A percentile compares a stretch with the other conserved stretches of the same genome.
Evolutionary conservation across 2,797 vertebrate species (phyloP).

Genomic region (Paramormyrops hopkinsi): DNA sequence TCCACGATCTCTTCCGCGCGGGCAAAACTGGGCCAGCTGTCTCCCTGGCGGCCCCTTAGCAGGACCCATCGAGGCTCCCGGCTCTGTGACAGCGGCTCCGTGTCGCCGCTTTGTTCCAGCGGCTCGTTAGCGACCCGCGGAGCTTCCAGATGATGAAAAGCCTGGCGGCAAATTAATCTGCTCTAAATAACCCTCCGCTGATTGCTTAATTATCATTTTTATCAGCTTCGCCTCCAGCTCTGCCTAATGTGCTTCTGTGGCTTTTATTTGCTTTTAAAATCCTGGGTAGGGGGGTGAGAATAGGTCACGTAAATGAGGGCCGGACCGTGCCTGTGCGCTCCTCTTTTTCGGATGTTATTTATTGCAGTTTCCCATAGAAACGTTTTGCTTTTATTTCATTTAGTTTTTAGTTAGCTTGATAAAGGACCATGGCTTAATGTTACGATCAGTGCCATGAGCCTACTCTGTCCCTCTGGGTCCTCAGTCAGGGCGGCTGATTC

Average conservation of each 20-base stretch:
- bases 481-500: not conserved
- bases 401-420: not conserved
- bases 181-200: constrained; percentile 20
- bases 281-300: not conserved
- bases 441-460: not conserved
- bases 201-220: constrained; percentile 22
- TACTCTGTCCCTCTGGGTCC: not conserved
- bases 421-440: not conserved
- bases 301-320: not conserved
- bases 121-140: constrained; percentile 13
- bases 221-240: constrained; percentile 14
- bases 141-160: constrained; percentile 22
- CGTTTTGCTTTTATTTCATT: not conserved
- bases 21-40: not conserved
- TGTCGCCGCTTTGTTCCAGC: constrained; percentile 8
- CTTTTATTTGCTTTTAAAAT: constrained; percentile 14
- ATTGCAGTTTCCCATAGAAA: not conserved
- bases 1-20: not conserved
- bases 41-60: not conserved
- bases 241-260: constrained; percentile 14
- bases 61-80: not conserved
- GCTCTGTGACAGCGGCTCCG: not conserved
- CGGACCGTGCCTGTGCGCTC: not conserved
- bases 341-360: not conserved
- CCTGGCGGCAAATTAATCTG: constrained; percentile 19